Evolutionary conservation across 2,113 vertebrate species (phyloP).

Genomic region (Antechinus flavipes): DNA sequence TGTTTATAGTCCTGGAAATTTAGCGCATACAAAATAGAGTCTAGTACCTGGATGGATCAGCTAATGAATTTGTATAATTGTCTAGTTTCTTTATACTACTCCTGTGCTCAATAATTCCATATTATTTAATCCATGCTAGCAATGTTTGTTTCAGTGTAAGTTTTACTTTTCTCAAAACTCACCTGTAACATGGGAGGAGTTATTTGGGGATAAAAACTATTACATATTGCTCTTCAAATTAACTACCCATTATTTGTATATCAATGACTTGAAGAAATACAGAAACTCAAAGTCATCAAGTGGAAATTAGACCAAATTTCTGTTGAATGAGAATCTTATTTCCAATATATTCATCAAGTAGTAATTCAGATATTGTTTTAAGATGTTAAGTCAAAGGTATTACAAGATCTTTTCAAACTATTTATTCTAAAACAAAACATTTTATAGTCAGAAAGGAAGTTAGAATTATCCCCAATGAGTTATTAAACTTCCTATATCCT

Average conservation of each 20-base stretch:
- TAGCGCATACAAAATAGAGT: conserved; percentile 8
- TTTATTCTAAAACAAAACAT: too few relatives aligned
- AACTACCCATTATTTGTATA: not conserved
- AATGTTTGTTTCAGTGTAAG: not conserved
- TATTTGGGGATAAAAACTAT: not conserved
- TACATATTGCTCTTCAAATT: not conserved
- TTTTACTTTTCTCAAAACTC: not conserved
- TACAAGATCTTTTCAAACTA: not conserved
- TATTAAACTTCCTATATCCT: too few relatives aligned
- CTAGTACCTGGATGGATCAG: not conserved
- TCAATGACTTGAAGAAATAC: not conserved
- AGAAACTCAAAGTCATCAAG: not conserved
- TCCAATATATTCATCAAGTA: not conserved
- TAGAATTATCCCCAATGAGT: too few relatives aligned
- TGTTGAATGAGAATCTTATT: not conserved
- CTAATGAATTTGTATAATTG: not conserved
- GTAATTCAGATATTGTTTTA: not conserved
- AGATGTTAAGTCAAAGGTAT: not conserved
- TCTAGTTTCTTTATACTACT: not conserved
- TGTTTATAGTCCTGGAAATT: conserved; percentile 15
- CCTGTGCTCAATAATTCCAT: not conserved
- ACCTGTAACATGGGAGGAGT: not conserved
- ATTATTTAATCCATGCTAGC: not conserved
- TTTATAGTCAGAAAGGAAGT: too few relatives aligned
- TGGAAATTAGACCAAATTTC: not conserved